phyloP scores from a whole-genome alignment of 2,888 invertebrate species.

The Pardosa pseudoannulata region DNA sequence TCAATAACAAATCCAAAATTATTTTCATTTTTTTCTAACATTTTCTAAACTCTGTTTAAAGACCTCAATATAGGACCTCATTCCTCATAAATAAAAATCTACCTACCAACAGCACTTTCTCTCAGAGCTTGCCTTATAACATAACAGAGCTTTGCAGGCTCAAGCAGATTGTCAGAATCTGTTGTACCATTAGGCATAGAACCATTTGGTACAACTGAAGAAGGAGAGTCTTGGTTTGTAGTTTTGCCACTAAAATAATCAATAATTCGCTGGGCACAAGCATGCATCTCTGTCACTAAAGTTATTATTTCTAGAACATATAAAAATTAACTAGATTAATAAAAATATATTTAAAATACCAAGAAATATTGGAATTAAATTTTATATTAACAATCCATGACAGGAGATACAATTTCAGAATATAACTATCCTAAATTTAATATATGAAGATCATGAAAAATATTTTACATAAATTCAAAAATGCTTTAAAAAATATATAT shows the following conservation, averaged over 20 bases:
- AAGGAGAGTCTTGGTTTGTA: slow-evolving; percentile 52
- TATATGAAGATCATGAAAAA: too few species aligned
- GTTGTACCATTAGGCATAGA: slow-evolving; percentile 49
- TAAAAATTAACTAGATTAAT: slow-evolving; percentile 26
- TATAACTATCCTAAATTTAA: too few species aligned
- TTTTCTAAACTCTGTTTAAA: too few species aligned
- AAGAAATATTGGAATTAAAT: too few species aligned
- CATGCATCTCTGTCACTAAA: slow-evolving; percentile 83
- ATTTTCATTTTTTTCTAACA: too few species aligned
- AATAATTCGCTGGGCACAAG: slow-evolving; percentile 82
- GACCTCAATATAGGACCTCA: too few species aligned
- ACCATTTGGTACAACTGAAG: slow-evolving; percentile 47
- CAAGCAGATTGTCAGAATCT: slow-evolving; percentile 77
- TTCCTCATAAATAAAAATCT: too few species aligned
- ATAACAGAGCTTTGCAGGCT: slow-evolving; percentile 82
- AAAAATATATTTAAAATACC: background rate
- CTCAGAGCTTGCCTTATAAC: slow-evolving; percentile 82
- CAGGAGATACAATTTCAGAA: too few species aligned
- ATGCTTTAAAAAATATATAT: too few species aligned
- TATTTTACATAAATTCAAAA: too few species aligned
- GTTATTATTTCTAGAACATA: slow-evolving; percentile 81
- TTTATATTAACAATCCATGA: too few species aligned
- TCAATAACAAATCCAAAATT: too few species aligned
- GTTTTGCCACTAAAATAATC: slow-evolving; percentile 80
- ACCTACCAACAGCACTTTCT: slow-evolving; percentile 82